Percentiles rank a stretch among this genome's conserved stretches.
Evolutionary conservation across 2,888 invertebrate genomes (phyloP).

Genomic region (Spicauda simplicius): DNA sequence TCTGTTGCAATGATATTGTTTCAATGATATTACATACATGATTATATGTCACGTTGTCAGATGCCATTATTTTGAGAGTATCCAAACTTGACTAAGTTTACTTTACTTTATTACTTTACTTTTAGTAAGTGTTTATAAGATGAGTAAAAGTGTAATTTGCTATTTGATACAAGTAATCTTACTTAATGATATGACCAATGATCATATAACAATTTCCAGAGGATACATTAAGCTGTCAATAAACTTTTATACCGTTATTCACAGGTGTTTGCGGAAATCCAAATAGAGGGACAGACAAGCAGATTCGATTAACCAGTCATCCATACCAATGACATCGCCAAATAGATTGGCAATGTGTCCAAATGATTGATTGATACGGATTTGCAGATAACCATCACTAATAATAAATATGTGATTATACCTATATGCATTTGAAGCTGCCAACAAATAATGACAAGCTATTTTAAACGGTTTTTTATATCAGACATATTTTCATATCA

Average conservation of each 20-base stretch:
- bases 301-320: slow-evolving; percentile 6
- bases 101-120: too few species aligned
- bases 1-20: too few species aligned
- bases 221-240: slow-evolving; percentile 26
- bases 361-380: slow-evolving; percentile 24
- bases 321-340: slow-evolving; percentile 27
- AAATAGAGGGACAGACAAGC: slow-evolving; percentile 15
- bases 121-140: too few species aligned
- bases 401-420: background rate
- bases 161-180: too few species aligned
- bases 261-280: slow-evolving; percentile 33
- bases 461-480: too few species aligned
- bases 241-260: slow-evolving; percentile 30
- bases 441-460: too few species aligned
- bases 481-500: too few species aligned
- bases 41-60: too few species aligned
- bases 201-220: background rate
- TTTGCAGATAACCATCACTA: slow-evolving; percentile 5
- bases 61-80: too few species aligned
- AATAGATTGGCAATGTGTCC: slow-evolving; percentile 17
- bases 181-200: background rate
- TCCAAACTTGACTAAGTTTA: too few species aligned
- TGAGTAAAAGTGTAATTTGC: too few species aligned
- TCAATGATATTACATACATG: too few species aligned
- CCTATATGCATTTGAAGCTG: background rate